These are phyloP conservation scores for Sylvia borin DNA, from an alignment of 2,797 vertebrate genomes.

Conservation along the genomic window DNA sequence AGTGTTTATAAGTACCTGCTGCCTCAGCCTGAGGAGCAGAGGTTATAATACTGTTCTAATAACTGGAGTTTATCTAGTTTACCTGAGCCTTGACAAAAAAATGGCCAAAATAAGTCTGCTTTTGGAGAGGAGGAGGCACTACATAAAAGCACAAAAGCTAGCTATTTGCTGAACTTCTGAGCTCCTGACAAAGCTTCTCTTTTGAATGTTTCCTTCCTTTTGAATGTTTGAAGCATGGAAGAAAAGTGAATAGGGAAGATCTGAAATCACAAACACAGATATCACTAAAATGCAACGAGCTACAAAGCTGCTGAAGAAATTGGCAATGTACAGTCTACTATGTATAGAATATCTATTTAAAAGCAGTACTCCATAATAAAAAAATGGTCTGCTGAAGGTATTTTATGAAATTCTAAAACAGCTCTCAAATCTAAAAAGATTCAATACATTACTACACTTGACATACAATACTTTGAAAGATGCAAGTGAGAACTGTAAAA, in stretches of 20 bases:
- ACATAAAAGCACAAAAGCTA: not conserved
- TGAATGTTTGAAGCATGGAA: not conserved
- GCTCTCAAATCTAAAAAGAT: not conserved
- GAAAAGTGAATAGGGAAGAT: not conserved
- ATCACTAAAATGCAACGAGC: not conserved
- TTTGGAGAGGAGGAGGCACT: not conserved
- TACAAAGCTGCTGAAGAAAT: not conserved
- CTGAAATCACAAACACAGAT: not conserved
- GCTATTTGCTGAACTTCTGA: not conserved
- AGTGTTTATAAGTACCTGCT: not conserved
- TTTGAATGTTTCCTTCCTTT: not conserved
- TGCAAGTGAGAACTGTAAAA: not conserved
- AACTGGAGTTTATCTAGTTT: not conserved
- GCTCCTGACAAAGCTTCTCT: slow-evolving; percentile 1
- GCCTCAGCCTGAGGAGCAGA: not conserved
- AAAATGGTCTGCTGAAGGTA: not conserved
- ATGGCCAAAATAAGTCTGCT: not conserved
- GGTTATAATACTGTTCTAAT: not conserved
- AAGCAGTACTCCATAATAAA: not conserved
- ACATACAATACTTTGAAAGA: not conserved
- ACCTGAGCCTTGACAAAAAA: not conserved
- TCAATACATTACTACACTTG: not conserved
- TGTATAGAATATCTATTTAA: not conserved
- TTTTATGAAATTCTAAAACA: not conserved
- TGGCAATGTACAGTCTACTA: not conserved